Conservation (phyloP, 64 coral and sea anemone species). For the Montipora foliosa region DNA sequence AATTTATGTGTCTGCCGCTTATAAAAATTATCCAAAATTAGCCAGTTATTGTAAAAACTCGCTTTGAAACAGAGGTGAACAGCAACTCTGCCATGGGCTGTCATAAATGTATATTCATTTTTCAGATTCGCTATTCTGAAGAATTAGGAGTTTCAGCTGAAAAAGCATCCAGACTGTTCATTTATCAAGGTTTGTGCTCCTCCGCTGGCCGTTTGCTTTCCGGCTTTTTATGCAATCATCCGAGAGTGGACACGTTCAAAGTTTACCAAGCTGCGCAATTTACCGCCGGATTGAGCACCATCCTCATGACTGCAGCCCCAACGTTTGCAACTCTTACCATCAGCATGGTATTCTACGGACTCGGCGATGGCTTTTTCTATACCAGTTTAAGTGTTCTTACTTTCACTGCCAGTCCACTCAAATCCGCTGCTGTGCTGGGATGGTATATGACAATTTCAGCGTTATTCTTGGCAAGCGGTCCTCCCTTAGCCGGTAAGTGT, state of each 20-base stretch:
- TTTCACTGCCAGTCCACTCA: background rate
- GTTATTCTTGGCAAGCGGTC: conserved; percentile 17
- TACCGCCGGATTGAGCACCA: background rate
- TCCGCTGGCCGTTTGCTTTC: conserved; percentile 24
- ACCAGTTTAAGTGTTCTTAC: background rate
- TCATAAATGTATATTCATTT: background rate
- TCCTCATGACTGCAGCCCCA: conserved; percentile 3
- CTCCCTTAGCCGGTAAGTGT: conserved; percentile 35
- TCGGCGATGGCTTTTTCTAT: conserved; percentile 22
- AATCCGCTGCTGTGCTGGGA: background rate
- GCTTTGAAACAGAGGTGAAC: too few species aligned
- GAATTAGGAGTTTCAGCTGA: conserved; percentile 56
- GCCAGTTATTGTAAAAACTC: too few species aligned
- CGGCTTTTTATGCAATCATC: conserved; percentile 37
- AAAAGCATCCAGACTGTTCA: conserved; percentile 34
- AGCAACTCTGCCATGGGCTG: too few species aligned
- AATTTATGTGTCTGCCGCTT: too few species aligned
- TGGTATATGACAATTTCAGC: background rate
- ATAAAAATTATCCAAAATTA: too few species aligned
- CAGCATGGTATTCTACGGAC: conserved; percentile 1
- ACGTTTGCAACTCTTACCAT: background rate
- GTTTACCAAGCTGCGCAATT: conserved; percentile 15
- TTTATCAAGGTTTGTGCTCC: conserved; percentile 47
- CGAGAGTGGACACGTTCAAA: conserved; percentile 28
- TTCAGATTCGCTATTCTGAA: conserved; percentile 64